Base-by-base conservation (phyloP, 2,888 invertebrate species). In the Micropterix aruncella region DNA sequence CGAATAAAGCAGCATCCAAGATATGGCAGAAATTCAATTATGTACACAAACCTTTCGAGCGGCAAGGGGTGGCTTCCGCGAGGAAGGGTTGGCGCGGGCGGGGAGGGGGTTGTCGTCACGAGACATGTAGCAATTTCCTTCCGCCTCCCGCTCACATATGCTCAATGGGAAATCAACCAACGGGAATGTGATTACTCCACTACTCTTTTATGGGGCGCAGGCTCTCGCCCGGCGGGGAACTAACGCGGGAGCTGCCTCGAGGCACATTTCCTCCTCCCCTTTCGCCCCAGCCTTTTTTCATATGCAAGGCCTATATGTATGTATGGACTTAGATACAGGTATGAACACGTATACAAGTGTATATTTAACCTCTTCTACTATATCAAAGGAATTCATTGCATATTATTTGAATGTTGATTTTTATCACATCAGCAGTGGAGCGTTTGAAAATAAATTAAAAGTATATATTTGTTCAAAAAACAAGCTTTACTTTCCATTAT, bases 181-280 rank as follows among this genome's bases (percentile, higher is more conserved):
- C 50, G 48, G 47, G 27, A 50, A 50, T 50, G 48, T 50, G 50
- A 50, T 50, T 50, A 50, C 47, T 50, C 46, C 47, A 50, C 48
- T 50, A 48, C 48, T 46, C 47, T 49, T 50, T 50, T 50, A 47
- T 47, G 46, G 50, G 47, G 48, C 47, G 47, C 48, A 47, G 48
- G 46, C 46, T 44, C 41, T 27, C 12, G 12, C 7, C 7, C 27
- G 27, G 27, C 7, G 27, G 17, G 12, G 38, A 38, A 38, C 7
- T 15, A 7, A 15, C 27, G 36, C 19, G 9, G 36, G 27, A 19
- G 16, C 40, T 40, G 27, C 38, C 38, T 41, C 41, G 38, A 41
- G 9, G 39, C 27, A 19, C 18, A 16, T 41, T 41, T 37, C 38
- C 38, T 44, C 37, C 40, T 40, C 17, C 36, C 19, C 38, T 41